Evolutionary conservation across 1,140 invertebrate genomes (phyloP), one percentile per base, ranked within the genome.

Genomic region (Brachionus sp.): DNA sequence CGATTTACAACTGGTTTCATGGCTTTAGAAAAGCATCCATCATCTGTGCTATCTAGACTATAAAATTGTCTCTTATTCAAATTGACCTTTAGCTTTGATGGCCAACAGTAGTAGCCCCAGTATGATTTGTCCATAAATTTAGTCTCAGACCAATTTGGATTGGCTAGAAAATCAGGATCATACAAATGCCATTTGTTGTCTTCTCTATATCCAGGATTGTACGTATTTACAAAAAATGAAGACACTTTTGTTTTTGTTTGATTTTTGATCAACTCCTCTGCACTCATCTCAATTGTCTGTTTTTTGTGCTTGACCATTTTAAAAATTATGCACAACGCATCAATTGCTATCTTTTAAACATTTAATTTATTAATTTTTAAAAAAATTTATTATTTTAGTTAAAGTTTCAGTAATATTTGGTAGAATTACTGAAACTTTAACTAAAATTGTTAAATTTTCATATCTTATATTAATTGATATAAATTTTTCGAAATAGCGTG

Each of bases 31-130:
- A 77, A 75, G 12, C 3, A 3, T 29, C 86, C 2, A 90, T 88
- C 0, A 93, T 50, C 39, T 33, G 23, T 39, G 12, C 16, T 16
- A 33, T 78, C 29, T 5, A 39, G 9, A 39, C 16, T 46, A n/a
- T 33, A 82, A n/a, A 23, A 23, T 64, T 64, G 42, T 25, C 62
- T 33, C 16, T 23, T 23, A 33, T 66, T 68, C 23, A 39, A 29
- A 35, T 70, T 83, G 68, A 84, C 46, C 42, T 57, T 7, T 83
- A 88, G 87, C 86, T 88, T 91, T 89, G 92, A 92, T 0, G 95
- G 94, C 94, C 95, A 97, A 2, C 88, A 89, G 86, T 94, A 95
- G 87, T 93, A 96, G 3, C 95, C 95, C 84, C 90, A 89, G 85
- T 91, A 90, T 13, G 91, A 90, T 85, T 93, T 92, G 85, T 95